Evolutionary conservation across 2,888 invertebrate species (phyloP).

Genomic region (Subacronicta megacephala): DNA sequence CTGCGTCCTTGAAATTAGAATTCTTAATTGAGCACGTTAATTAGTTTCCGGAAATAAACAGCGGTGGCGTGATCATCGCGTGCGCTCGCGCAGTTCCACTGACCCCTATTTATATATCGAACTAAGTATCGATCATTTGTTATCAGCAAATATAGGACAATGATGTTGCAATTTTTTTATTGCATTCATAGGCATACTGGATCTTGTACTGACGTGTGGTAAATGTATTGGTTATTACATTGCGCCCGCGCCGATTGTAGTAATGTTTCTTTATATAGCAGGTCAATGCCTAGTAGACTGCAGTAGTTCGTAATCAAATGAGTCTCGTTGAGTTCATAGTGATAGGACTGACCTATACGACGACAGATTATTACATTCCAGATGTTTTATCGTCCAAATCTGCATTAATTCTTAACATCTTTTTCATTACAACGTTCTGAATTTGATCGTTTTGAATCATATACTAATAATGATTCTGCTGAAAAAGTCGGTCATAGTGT

Average conservation of each 20-base stretch:
- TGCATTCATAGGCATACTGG: background rate
- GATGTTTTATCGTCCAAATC: background rate
- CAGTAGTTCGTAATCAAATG: background rate
- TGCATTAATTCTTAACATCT: no score
- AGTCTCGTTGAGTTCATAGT: background rate
- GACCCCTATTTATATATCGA: constrained; percentile 71
- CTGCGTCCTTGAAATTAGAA: constrained; percentile 61
- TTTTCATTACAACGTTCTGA: no score
- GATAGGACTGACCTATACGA: background rate
- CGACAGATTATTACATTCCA: background rate
- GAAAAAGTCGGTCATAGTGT: constrained; percentile 7
- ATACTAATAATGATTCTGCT: background rate
- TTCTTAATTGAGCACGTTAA: constrained; percentile 53
- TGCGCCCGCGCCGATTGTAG: background rate
- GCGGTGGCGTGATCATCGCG: constrained; percentile 83
- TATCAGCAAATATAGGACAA: constrained; percentile 17
- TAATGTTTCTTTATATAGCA: background rate
- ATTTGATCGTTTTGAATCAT: no score
- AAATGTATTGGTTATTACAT: background rate
- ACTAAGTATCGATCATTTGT: constrained; percentile 38
- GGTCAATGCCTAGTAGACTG: background rate
- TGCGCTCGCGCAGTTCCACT: constrained; percentile 77
- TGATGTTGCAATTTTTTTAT: constrained; percentile 33
- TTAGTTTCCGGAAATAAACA: constrained; percentile 68
- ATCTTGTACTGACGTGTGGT: background rate